phyloP scores from a whole-genome alignment of 2,113 vertebrate species.

The Neoarius graeffei region DNA sequence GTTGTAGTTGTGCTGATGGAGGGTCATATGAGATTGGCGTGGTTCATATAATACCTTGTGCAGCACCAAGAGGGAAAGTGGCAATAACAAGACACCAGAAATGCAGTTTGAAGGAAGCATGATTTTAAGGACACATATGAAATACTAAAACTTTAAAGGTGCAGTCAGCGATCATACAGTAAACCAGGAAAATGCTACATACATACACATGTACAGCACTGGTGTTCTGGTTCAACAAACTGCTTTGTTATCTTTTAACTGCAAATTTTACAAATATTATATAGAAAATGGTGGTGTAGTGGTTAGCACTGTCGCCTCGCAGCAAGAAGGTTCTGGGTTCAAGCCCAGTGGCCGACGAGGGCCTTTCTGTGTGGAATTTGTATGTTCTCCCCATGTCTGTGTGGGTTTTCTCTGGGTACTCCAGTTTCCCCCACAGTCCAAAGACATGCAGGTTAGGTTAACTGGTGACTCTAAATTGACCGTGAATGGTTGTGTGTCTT shows the following conservation, averaged over 20 bases:
- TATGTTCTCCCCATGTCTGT: no score
- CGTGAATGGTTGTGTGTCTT: no score
- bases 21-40: conserved; percentile 3
- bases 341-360: no score
- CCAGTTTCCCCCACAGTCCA: no score
- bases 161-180: conserved; percentile 13
- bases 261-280: conserved; percentile 1
- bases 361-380: no score
- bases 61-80: background rate
- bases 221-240: background rate
- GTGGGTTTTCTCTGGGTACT: no score
- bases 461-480: no score
- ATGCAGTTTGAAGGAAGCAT: background rate
- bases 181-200: background rate
- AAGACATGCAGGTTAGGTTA: no score
- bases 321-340: no score
- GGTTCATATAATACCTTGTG: conserved; percentile 20
- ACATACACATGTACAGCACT: background rate
- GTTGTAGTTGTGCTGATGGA: conserved; percentile 18
- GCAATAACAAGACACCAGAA: background rate
- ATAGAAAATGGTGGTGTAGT: no score
- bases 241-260: conserved; percentile 17
- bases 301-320: no score
- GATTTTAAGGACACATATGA: background rate
- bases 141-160: background rate